Percentiles rank a stretch among this genome's conserved stretches.
Conservation (phyloP, 2,113 vertebrate species). For the Dicerorhinus sumatrensis region DNA sequence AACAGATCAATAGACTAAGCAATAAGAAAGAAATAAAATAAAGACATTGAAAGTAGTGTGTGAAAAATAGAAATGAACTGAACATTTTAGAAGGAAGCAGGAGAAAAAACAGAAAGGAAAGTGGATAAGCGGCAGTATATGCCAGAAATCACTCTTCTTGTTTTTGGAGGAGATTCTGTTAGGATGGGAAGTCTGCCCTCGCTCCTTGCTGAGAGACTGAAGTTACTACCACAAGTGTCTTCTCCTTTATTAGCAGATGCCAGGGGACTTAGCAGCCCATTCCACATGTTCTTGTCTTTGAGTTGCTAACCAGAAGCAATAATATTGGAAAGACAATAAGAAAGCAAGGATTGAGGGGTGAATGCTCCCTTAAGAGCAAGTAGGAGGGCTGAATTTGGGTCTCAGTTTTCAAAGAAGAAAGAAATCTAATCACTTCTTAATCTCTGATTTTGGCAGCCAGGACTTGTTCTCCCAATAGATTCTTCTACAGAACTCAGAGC, state of each 20-base stretch:
- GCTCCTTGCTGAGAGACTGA: not conserved
- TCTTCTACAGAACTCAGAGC: not conserved
- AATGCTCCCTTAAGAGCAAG: not conserved
- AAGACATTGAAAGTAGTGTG: not conserved
- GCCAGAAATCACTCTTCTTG: not conserved
- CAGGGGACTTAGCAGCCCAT: not conserved
- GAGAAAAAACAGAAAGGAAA: not conserved
- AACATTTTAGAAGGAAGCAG: not conserved
- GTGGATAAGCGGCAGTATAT: not conserved
- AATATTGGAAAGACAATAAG: not conserved
- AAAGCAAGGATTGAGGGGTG: not conserved
- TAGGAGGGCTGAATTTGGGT: not conserved
- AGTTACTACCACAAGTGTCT: not conserved
- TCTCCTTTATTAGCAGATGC: not conserved
- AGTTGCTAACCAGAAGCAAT: not conserved
- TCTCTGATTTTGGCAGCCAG: constrained; percentile 65
- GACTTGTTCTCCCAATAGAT: not conserved
- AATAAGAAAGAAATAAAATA: not conserved
- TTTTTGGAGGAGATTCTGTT: not conserved
- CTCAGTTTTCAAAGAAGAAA: constrained; percentile 56
- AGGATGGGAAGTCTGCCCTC: not conserved
- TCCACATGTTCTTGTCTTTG: not conserved
- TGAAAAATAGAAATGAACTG: not conserved
- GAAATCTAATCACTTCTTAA: constrained; percentile 63
- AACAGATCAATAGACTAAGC: not conserved